Conservation (phyloP, 1,140 invertebrate species). For the Drosophila arawakana region DNA sequence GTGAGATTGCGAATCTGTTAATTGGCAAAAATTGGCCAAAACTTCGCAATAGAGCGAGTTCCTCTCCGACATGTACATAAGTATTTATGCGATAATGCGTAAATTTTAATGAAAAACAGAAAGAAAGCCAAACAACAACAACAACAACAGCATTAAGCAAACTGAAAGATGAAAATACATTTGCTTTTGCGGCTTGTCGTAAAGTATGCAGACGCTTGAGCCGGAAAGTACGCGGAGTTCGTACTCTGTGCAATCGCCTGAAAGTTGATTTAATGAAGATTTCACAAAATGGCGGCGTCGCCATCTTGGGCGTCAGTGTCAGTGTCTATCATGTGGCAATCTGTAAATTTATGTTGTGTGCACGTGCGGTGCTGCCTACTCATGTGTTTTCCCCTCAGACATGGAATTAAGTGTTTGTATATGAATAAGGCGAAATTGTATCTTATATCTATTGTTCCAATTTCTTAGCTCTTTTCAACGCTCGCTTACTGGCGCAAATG, state of each 20-base stretch:
- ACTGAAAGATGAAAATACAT: constrained; percentile 34
- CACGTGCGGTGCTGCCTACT: constrained; percentile 41
- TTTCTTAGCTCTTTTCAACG: neutral
- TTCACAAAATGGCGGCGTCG: constrained; percentile 62
- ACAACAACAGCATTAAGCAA: constrained; percentile 11
- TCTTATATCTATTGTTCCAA: neutral
- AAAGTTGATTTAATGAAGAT: constrained; percentile 83
- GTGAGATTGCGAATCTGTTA: constrained; percentile 77
- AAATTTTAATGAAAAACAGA: constrained; percentile 78
- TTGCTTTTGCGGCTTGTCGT: constrained; percentile 59
- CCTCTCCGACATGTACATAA: constrained; percentile 43
- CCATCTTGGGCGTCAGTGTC: constrained; percentile 21
- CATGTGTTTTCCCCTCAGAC: constrained; percentile 3
- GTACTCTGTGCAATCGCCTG: constrained; percentile 68
- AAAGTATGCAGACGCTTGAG: constrained; percentile 48
- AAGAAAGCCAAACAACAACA: constrained; percentile 29
- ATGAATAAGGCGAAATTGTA: neutral
- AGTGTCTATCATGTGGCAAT: constrained; percentile 56
- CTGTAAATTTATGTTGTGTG: constrained; percentile 45
- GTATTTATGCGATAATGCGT: constrained; percentile 79
- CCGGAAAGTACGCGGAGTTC: constrained; percentile 10
- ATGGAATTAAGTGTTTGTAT: constrained; percentile 30
- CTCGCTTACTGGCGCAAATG: neutral
- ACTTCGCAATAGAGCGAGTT: constrained; percentile 33
- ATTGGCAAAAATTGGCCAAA: constrained; percentile 78